Percentiles rank a stretch among this genome's conserved stretches.
These are phyloP conservation scores for Tenthredo mesomela DNA, from an alignment of 2,888 invertebrate species.

Conservation along the genomic window DNA sequence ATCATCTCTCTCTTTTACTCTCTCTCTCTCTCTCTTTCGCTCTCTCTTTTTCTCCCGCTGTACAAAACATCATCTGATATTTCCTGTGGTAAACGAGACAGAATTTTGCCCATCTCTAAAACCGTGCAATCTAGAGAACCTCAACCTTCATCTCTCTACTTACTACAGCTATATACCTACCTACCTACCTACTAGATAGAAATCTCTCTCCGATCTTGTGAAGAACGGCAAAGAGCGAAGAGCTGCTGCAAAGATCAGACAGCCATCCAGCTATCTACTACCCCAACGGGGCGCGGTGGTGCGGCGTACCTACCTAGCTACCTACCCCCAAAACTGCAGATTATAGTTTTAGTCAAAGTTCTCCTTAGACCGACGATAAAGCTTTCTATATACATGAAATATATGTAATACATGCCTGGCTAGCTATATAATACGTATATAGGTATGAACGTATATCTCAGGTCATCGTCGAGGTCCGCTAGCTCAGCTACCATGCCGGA, in stretches of 20 bases:
- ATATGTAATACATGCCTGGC: not conserved
- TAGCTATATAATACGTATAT: not conserved
- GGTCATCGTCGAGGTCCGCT: conserved; percentile 5
- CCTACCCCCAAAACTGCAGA: conserved; percentile 1
- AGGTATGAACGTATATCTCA: not conserved
- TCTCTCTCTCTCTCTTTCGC: not conserved
- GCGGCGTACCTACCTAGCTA: too few species aligned
- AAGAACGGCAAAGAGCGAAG: not conserved
- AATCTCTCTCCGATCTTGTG: not conserved
- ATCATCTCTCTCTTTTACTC: not conserved
- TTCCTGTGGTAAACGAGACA: conserved; percentile 20
- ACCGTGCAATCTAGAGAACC: conserved; percentile 18
- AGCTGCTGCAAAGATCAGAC: not conserved
- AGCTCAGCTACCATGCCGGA: not conserved
- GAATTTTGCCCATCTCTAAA: not conserved
- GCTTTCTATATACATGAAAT: not conserved
- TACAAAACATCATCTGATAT: conserved; percentile 34
- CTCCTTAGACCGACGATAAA: not conserved
- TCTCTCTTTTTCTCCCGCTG: not conserved
- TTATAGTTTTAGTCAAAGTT: not conserved
- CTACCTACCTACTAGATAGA: not conserved
- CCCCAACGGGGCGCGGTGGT: too few species aligned
- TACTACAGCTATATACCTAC: too few species aligned
- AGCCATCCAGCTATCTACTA: not conserved
- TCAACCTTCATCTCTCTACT: conserved; percentile 8